A percentile compares a stretch with the other conserved stretches of the same genome.
Evolutionary conservation across 2,797 vertebrate species (phyloP).

Genomic region (Odontamblyopus rebecca): DNA sequence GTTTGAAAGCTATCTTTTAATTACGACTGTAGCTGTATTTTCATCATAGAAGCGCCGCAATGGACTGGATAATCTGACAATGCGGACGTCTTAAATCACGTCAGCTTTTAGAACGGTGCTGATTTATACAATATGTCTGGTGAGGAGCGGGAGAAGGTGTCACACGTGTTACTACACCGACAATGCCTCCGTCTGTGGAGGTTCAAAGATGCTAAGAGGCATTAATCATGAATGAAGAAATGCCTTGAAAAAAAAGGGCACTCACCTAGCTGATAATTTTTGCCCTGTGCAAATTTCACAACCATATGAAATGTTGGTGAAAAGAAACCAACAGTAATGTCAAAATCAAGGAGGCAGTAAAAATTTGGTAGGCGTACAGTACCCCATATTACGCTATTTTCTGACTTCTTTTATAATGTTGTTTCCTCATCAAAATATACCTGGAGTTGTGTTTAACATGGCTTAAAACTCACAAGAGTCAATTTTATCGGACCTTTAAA

Average conservation of each 20-base stretch:
- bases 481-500: no score
- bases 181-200: background rate
- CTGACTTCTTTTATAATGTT: no score
- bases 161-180: background rate
- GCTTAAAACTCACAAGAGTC: background rate
- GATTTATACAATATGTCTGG: background rate
- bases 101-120: background rate
- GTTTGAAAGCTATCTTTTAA: conserved; percentile 18
- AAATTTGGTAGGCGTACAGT: no score
- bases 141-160: background rate
- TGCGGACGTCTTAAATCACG: conserved; percentile 8
- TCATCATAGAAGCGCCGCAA: conserved; percentile 2
- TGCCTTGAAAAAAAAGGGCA: no score
- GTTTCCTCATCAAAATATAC: no score
- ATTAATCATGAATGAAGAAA: background rate
- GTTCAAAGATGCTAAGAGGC: background rate
- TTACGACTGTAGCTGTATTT: conserved; percentile 1
- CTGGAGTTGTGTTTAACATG: background rate
- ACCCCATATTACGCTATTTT: no score
- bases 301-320: background rate
- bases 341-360: no score
- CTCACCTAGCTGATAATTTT: background rate
- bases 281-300: background rate
- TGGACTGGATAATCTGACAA: conserved; percentile 16
- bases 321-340: background rate